Conservation (phyloP, 2,113 vertebrate species). For the Desmodus rotundus region DNA sequence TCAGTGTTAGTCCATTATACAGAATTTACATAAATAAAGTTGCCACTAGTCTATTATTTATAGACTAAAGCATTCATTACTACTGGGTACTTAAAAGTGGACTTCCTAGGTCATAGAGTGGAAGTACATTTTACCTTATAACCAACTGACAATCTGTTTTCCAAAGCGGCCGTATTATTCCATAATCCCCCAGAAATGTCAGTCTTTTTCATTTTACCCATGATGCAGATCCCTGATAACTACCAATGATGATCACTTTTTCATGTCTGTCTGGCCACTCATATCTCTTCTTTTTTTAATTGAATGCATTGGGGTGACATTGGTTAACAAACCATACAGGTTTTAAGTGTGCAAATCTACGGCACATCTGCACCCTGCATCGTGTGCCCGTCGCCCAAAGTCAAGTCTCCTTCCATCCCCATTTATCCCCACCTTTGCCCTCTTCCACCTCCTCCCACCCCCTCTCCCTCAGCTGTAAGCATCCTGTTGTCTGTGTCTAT, state of each 20-base stretch:
- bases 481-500: too few relatives aligned
- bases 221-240: neutral
- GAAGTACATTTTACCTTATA: neutral
- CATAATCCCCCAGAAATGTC: neutral
- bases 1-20: neutral
- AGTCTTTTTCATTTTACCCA: neutral
- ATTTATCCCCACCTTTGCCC: too few relatives aligned
- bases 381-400: too few relatives aligned
- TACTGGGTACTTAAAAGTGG: neutral
- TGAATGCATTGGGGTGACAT: too few relatives aligned
- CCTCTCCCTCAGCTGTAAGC: too few relatives aligned
- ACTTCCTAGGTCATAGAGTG: neutral
- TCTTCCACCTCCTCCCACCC: too few relatives aligned
- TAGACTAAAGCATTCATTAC: neutral
- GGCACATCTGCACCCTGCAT: too few relatives aligned
- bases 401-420: too few relatives aligned
- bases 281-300: neutral
- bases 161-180: neutral
- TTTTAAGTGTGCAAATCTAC: too few relatives aligned
- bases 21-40: neutral
- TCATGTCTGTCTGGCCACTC: neutral
- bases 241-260: neutral
- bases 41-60: neutral
- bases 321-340: too few relatives aligned
- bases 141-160: neutral